Conservation (phyloP, 2,113 vertebrate species). For the Sinocyclocheilus anophthalmus region DNA sequence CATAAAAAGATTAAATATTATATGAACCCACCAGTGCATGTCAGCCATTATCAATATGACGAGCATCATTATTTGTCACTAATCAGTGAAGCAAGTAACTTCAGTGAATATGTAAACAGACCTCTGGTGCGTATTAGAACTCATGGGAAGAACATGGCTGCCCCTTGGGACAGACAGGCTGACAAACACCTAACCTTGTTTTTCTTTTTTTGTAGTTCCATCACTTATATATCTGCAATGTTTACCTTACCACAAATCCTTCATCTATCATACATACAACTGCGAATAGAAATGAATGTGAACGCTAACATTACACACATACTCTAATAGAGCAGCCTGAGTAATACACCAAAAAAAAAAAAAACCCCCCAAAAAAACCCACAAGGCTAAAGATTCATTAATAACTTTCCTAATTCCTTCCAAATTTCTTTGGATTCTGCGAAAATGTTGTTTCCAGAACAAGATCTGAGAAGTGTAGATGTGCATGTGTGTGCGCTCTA, state of each 20-base stretch:
- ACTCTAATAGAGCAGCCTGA: not conserved
- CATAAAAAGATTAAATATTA: not conserved
- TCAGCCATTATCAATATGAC: not conserved
- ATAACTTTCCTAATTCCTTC: slow-evolving; percentile 36
- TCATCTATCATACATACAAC: not conserved
- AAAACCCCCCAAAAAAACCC: no score
- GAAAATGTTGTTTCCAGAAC: not conserved
- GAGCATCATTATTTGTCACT: not conserved
- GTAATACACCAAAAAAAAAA: not conserved
- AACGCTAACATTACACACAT: not conserved
- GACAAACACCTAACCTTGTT: slow-evolving; percentile 47
- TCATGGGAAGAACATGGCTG: slow-evolving; percentile 29
- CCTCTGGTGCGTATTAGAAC: slow-evolving; percentile 20
- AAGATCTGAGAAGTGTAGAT: not conserved
- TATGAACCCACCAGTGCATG: not conserved
- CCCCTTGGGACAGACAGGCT: slow-evolving; percentile 27
- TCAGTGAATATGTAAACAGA: slow-evolving; percentile 30
- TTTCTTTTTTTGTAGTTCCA: slow-evolving; percentile 16
- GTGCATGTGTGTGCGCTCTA: slow-evolving; percentile 54
- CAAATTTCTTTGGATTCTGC: not conserved
- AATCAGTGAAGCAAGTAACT: slow-evolving; percentile 17
- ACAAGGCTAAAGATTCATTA: not conserved
- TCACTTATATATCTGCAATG: slow-evolving; percentile 3
- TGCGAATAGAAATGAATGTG: slow-evolving; percentile 16
- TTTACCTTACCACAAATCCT: not conserved